Evolutionary conservation across 2,888 invertebrate genomes (phyloP).

Genomic region (Volucella zonaria): DNA sequence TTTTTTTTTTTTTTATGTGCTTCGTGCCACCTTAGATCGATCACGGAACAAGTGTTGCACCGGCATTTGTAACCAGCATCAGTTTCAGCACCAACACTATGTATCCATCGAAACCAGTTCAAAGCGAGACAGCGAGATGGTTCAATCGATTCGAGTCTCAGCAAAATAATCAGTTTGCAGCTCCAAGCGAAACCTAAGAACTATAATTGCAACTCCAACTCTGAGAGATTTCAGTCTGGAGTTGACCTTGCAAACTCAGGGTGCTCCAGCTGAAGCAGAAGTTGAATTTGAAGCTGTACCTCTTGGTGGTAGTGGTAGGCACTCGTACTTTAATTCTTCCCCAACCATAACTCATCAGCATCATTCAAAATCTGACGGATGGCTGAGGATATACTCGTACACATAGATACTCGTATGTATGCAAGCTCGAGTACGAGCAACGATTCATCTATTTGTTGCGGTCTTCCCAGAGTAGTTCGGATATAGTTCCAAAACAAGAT

Average conservation of each 20-base stretch:
- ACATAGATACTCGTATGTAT: no score
- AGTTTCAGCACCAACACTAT: constrained; percentile 1
- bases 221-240: constrained; percentile 36
- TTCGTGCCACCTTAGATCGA: constrained; percentile 69
- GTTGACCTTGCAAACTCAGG: constrained; percentile 67
- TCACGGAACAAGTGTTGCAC: constrained; percentile 73
- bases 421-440: no score
- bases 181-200: constrained; percentile 25
- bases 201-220: constrained; percentile 61
- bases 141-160: constrained; percentile 59
- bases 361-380: constrained; percentile 69
- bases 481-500: constrained; percentile 63
- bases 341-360: constrained; percentile 71
- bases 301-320: constrained; percentile 5
- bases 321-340: constrained; percentile 14
- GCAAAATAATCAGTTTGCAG: constrained; percentile 64
- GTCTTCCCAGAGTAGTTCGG: constrained; percentile 53
- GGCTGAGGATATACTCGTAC: constrained; percentile 22
- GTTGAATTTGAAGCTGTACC: not conserved
- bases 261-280: constrained; percentile 23
- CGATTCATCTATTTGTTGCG: constrained; percentile 47
- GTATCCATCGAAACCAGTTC: constrained; percentile 58
- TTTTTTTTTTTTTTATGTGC: constrained; percentile 3
- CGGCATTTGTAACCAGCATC: constrained; percentile 40
- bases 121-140: constrained; percentile 50